These are phyloP conservation scores for Gymnoscopelus braueri DNA, from an alignment of 2,797 vertebrate genomes.

Conservation along the genomic window DNA sequence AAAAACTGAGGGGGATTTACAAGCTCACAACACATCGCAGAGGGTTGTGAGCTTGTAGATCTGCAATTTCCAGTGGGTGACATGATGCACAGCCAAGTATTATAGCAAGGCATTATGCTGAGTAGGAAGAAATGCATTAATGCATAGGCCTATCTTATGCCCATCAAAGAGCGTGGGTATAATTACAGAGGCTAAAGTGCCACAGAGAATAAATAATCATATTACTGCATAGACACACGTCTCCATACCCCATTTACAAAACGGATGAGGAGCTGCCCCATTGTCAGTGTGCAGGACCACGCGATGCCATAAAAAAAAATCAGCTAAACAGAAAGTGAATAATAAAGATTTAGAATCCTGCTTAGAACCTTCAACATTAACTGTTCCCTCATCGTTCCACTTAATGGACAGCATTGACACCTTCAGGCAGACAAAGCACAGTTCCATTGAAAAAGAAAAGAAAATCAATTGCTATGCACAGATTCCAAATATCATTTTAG, in stretches of 20 bases:
- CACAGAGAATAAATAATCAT: too few relatives aligned
- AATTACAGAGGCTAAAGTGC: slow-evolving; percentile 59
- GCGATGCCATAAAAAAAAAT: slow-evolving; percentile 36
- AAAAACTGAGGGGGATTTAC: too few relatives aligned
- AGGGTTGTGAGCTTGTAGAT: too few relatives aligned
- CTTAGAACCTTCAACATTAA: slow-evolving; percentile 54
- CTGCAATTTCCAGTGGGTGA: too few relatives aligned
- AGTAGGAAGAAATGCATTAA: slow-evolving; percentile 37
- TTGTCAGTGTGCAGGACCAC: slow-evolving; percentile 35
- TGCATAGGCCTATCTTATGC: too few relatives aligned
- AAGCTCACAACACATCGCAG: too few relatives aligned
- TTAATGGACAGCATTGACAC: slow-evolving; percentile 54
- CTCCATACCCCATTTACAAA: slow-evolving; percentile 48
- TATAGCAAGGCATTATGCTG: too few relatives aligned
- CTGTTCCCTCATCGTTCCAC: slow-evolving; percentile 48
- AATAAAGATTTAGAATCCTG: slow-evolving; percentile 68
- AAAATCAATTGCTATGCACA: slow-evolving; percentile 57
- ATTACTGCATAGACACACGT: slow-evolving; percentile 21
- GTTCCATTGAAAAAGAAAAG: slow-evolving; percentile 12
- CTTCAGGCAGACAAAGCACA: slow-evolving; percentile 45
- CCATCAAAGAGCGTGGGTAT: slow-evolving; percentile 49
- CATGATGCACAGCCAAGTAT: too few relatives aligned
- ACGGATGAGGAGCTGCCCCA: slow-evolving; percentile 45
- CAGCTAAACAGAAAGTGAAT: slow-evolving; percentile 54
- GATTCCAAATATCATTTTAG: slow-evolving; percentile 44